phyloP scores from a whole-genome alignment of 2,888 invertebrate genomes.

The Drosophila seclusa region DNA sequence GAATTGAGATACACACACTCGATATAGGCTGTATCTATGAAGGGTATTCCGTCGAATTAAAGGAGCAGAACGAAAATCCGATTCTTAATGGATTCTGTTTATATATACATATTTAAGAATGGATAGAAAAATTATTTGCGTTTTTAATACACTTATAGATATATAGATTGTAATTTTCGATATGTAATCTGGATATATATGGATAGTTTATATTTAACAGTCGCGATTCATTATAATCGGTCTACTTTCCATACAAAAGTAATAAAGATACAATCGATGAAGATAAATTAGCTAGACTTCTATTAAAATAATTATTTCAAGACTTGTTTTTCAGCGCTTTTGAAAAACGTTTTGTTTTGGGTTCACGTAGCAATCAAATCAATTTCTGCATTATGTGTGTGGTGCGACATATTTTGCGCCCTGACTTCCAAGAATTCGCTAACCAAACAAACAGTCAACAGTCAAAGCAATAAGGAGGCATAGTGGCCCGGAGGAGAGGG shows the following conservation, averaged over 20 bases:
- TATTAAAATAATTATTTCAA: background rate
- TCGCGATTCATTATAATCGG: background rate
- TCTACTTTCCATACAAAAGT: background rate
- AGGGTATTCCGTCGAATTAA: background rate
- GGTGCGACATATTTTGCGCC: constrained; percentile 62
- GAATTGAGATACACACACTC: constrained; percentile 1
- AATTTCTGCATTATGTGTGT: constrained; percentile 26
- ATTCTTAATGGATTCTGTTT: background rate
- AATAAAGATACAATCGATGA: background rate
- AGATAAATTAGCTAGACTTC: background rate
- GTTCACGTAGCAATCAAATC: constrained; percentile 26
- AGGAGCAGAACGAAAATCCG: background rate
- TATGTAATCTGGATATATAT: too few relatives aligned
- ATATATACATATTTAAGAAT: background rate
- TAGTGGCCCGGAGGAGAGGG: too few relatives aligned
- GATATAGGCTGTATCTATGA: background rate
- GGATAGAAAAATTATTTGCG: background rate
- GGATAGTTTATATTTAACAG: background rate
- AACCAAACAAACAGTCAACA: constrained; percentile 43
- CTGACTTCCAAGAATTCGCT: constrained; percentile 55
- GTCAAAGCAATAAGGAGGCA: background rate
- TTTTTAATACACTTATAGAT: background rate
- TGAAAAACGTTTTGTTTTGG: background rate
- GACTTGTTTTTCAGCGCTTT: background rate
- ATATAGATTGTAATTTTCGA: background rate